Conservation (phyloP, 2,113 vertebrate species). For the Microtus ochrogaster region DNA sequence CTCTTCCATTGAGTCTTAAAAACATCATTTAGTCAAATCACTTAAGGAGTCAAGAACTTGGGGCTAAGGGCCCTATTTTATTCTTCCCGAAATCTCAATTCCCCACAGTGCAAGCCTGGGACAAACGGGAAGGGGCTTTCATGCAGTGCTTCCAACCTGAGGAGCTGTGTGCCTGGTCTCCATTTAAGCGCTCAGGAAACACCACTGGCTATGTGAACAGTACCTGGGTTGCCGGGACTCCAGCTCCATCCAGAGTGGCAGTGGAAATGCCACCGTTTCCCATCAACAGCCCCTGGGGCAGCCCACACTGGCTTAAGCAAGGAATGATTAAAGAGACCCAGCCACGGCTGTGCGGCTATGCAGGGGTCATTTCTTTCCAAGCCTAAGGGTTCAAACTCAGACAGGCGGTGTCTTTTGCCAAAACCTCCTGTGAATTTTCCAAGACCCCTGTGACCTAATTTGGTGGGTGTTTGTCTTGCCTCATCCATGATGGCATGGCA, state of each 20-base stretch:
- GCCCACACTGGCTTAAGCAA: background rate
- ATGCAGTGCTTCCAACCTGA: background rate
- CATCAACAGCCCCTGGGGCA: background rate
- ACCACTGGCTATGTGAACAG: background rate
- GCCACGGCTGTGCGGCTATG: too few species aligned
- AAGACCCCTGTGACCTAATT: conserved; percentile 43
- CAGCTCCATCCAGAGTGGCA: background rate
- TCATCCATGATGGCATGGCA: background rate
- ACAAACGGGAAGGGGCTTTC: background rate
- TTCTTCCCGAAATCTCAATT: conserved; percentile 17
- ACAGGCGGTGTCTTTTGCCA: background rate
- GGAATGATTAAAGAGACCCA: background rate
- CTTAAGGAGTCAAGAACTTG: background rate
- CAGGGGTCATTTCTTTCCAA: background rate
- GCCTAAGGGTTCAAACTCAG: background rate
- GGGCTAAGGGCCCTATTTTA: background rate
- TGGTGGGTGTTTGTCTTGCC: conserved; percentile 52
- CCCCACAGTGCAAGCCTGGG: background rate
- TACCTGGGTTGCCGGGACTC: background rate
- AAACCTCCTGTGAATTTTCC: conserved; percentile 33
- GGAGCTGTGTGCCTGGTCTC: background rate
- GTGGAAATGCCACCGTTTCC: background rate
- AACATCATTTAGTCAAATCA: background rate
- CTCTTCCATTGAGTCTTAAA: background rate
- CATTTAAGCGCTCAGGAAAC: background rate